A percentile compares a stretch with the other conserved stretches of the same genome.
These are phyloP conservation scores for Suncus etruscus DNA, from an alignment of 2,113 vertebrate genomes.

Conservation along the genomic window DNA sequence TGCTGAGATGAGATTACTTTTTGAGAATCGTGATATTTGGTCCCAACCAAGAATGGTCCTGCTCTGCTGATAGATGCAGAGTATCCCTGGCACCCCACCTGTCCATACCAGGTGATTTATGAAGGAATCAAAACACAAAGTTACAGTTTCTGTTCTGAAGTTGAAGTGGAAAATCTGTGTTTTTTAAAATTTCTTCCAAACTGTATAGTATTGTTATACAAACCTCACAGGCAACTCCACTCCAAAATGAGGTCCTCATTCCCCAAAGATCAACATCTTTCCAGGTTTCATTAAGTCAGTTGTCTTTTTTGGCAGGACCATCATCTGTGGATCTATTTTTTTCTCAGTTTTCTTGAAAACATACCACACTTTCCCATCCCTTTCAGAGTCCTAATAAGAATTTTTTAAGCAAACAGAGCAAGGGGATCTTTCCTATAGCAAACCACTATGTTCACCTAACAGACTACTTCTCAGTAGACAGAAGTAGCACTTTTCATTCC, in stretches of 20 bases:
- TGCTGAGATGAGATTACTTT: background rate
- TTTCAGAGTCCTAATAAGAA: background rate
- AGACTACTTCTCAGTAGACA: background rate
- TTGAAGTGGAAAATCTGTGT: background rate
- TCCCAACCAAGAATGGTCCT: background rate
- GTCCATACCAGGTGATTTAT: conserved; percentile 27
- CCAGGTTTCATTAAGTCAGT: conserved; percentile 49
- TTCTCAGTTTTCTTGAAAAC: conserved; percentile 31
- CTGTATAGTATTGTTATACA: background rate
- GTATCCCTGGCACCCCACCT: background rate
- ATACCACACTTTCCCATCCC: background rate
- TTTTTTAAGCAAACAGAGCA: background rate
- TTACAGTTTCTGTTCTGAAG: conserved; percentile 11
- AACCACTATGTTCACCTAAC: background rate
- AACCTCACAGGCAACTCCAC: background rate
- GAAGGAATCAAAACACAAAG: conserved; percentile 5
- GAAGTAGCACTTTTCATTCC: background rate
- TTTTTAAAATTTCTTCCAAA: conserved; percentile 29
- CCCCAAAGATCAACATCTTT: conserved; percentile 55
- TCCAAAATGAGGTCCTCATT: conserved; percentile 29
- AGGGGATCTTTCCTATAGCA: background rate
- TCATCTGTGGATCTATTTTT: background rate
- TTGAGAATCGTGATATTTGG: background rate
- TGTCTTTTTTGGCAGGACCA: conserved; percentile 37
- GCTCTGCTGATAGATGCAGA: background rate